phyloP scores from a whole-genome alignment of 1,140 invertebrate genomes.

The Globodera ellingtonae region DNA sequence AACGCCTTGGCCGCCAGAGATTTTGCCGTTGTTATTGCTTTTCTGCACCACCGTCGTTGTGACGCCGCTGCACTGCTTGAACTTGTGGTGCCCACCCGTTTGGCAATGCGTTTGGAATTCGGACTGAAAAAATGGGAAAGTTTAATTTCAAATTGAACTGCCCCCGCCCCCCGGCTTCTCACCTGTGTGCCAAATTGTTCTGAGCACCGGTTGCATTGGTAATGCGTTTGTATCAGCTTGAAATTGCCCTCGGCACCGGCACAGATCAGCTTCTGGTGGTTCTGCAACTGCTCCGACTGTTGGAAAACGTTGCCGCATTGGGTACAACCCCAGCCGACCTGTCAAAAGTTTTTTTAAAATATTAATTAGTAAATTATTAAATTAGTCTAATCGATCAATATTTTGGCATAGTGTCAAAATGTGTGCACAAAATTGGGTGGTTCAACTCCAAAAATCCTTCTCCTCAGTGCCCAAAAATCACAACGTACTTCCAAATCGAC shows the following conservation, averaged over 20 bases:
- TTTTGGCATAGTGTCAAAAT: background rate
- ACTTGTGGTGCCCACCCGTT: slow-evolving; percentile 14
- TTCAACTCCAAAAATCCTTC: slow-evolving; percentile 12
- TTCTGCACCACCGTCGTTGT: background rate
- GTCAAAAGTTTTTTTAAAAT: no score
- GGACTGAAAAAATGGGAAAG: slow-evolving; percentile 38
- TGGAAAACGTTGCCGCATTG: slow-evolving; percentile 63
- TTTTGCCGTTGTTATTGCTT: background rate
- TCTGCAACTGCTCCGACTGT: slow-evolving; percentile 51
- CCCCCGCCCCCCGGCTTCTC: background rate
- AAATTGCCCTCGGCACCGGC: slow-evolving; percentile 49
- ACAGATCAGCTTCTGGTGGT: slow-evolving; percentile 63
- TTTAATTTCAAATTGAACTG: background rate
- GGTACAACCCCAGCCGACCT: slow-evolving; percentile 64
- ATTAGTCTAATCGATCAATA: background rate
- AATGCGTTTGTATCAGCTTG: slow-evolving; percentile 59
- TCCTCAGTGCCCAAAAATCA: slow-evolving; percentile 5
- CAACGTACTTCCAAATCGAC: slow-evolving; percentile 37
- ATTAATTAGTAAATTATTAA: slow-evolving; percentile 3
- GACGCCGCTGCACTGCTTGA: background rate
- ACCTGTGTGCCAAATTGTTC: slow-evolving; percentile 60
- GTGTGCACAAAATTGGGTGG: background rate
- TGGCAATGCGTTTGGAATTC: slow-evolving; percentile 38
- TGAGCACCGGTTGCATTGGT: slow-evolving; percentile 55
- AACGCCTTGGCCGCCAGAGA: no score